Conservation (phyloP, 2,888 invertebrate genomes). For the Clostera curtula region DNA sequence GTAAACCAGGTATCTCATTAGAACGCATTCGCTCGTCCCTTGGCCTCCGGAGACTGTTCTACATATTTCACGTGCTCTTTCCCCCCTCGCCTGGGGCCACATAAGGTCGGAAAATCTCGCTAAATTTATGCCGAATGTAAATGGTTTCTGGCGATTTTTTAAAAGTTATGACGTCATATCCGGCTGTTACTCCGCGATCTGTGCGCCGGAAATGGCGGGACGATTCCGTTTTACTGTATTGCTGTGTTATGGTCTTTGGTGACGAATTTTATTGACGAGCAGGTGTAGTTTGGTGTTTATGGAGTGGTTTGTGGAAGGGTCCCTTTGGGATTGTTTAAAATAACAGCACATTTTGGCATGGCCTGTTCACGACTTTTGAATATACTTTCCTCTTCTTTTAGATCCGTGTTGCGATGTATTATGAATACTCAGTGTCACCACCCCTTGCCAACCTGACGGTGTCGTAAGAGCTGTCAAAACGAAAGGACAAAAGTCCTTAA, state of each 20-base stretch:
- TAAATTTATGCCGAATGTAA: conserved; percentile 30
- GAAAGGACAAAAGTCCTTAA: too few relatives aligned
- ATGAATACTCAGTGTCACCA: too few relatives aligned
- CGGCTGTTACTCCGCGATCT: conserved; percentile 6
- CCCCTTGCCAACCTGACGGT: too few relatives aligned
- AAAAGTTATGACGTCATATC: conserved; percentile 31
- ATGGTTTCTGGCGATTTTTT: conserved; percentile 27
- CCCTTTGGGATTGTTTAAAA: too few relatives aligned
- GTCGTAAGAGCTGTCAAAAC: too few relatives aligned
- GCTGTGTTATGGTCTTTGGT: not conserved
- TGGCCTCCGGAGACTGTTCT: conserved; percentile 11
- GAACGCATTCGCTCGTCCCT: conserved; percentile 11
- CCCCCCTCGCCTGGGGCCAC: conserved; percentile 19
- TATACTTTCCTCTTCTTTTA: too few relatives aligned
- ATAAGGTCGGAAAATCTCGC: conserved; percentile 25
- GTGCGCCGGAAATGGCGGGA: not conserved
- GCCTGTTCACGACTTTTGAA: too few relatives aligned
- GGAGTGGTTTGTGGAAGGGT: too few relatives aligned
- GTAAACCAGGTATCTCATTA: not conserved
- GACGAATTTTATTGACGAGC: conserved; percentile 1
- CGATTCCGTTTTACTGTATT: conserved; percentile 1
- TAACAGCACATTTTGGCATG: too few relatives aligned
- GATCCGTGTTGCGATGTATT: too few relatives aligned
- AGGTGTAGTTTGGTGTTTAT: too few relatives aligned
- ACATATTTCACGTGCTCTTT: conserved; percentile 30